A percentile compares a stretch with the other conserved stretches of the same genome.
These are phyloP conservation scores for Orthosia incerta DNA, from an alignment of 2,888 invertebrate genomes.

Conservation along the genomic window DNA sequence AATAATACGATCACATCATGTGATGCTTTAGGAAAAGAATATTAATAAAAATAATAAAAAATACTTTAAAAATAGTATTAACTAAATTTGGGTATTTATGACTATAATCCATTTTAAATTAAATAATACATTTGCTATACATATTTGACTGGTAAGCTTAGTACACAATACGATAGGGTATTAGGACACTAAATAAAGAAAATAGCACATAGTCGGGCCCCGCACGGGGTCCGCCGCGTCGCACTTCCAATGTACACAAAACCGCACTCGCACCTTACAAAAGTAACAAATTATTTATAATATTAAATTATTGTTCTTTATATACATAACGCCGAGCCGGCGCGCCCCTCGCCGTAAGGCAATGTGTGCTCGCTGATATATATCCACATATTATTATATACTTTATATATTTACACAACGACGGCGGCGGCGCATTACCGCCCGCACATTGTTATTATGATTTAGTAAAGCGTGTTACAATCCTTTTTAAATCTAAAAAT, in stretches of 20 bases:
- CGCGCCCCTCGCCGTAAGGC: conserved; percentile 84
- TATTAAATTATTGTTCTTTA: conserved; percentile 87
- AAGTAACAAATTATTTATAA: conserved; percentile 88
- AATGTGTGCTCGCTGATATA: conserved; percentile 84
- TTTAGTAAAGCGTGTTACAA: conserved; percentile 85
- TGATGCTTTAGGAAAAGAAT: conserved; percentile 85
- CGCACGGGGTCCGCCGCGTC: conserved; percentile 71
- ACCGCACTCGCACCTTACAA: conserved; percentile 86
- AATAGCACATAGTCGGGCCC: conserved; percentile 84
- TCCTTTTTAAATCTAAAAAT: conserved; percentile 78
- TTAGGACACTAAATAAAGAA: conserved; percentile 88
- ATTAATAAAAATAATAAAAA: conserved; percentile 82
- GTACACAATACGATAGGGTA: conserved; percentile 88
- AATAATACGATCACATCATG: conserved; percentile 85
- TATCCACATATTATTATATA: conserved; percentile 73
- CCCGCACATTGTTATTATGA: conserved; percentile 82
- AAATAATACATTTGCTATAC: conserved; percentile 89
- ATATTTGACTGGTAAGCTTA: conserved; percentile 91
- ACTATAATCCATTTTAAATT: conserved; percentile 90
- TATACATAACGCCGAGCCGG: conserved; percentile 86
- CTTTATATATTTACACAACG: conserved; percentile 88
- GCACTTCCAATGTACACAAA: conserved; percentile 82
- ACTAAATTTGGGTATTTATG: conserved; percentile 91
- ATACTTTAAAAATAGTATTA: conserved; percentile 86
- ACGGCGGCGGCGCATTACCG: conserved; percentile 84